These are phyloP conservation scores for Xestia xanthographa DNA, from an alignment of 2,888 invertebrate genomes.

Conservation along the genomic window DNA sequence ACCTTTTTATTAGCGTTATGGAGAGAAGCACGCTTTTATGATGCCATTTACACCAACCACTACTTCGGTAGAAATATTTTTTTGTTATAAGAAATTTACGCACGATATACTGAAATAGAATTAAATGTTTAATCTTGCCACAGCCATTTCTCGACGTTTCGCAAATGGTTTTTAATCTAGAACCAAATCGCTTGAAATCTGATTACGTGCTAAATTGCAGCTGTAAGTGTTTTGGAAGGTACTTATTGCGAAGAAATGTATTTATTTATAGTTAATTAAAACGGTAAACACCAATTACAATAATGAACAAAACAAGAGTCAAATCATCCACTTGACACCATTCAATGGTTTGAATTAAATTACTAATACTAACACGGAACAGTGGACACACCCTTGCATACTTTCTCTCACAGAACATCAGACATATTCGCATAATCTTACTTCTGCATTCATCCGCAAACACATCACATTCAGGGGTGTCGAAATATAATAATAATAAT, in stretches of 20 bases:
- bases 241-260: background rate
- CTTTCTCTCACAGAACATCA: no score
- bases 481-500: no score
- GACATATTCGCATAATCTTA: no score
- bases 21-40: slow-evolving; percentile 70
- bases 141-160: slow-evolving; percentile 12
- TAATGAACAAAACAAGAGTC: no score
- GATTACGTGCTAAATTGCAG: slow-evolving; percentile 13
- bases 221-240: background rate
- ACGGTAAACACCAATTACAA: no score
- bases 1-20: slow-evolving; percentile 77
- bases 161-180: slow-evolving; percentile 42
- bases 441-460: no score
- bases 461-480: no score
- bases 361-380: no score
- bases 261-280: no score
- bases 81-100: slow-evolving; percentile 36
- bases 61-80: slow-evolving; percentile 69
- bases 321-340: no score
- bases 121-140: slow-evolving; percentile 12
- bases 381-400: no score
- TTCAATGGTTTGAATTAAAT: no score
- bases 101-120: slow-evolving; percentile 1
- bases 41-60: slow-evolving; percentile 70
- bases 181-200: slow-evolving; percentile 14